Evolutionary conservation across 2,113 vertebrate genomes (phyloP).

Genomic region (Acinonyx jubatus): DNA sequence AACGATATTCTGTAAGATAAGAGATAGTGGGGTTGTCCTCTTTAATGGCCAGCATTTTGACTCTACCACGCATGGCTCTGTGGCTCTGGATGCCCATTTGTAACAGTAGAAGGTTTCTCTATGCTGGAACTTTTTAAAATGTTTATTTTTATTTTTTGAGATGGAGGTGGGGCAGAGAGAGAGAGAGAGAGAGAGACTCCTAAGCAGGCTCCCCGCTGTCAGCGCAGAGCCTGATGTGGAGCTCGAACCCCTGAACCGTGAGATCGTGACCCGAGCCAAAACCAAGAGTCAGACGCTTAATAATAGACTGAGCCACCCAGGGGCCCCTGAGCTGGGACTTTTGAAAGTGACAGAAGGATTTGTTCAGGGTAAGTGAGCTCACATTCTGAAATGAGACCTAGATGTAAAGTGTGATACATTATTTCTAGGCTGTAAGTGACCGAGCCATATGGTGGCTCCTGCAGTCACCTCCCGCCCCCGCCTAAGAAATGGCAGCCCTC

Average conservation of each 20-base stretch:
- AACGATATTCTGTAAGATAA: background rate
- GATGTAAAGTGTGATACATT: background rate
- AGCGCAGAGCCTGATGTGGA: no score
- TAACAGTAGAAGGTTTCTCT: constrained; percentile 14
- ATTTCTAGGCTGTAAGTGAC: constrained; percentile 18
- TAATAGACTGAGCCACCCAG: no score
- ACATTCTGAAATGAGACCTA: constrained; percentile 23
- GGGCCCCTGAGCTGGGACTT: background rate
- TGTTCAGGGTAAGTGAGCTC: constrained; percentile 33
- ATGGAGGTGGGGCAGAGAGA: no score
- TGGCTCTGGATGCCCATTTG: background rate
- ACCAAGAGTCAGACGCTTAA: no score
- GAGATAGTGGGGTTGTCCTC: background rate
- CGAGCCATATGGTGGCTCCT: background rate
- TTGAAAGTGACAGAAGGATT: constrained; percentile 41
- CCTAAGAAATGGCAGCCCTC: background rate
- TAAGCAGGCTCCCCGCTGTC: no score
- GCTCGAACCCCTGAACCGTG: no score
- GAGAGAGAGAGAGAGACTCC: no score
- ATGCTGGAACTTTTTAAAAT: constrained; percentile 38
- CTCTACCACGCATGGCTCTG: background rate
- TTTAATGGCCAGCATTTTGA: background rate
- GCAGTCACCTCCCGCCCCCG: background rate
- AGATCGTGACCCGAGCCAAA: no score
- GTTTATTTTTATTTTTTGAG: no score